These are phyloP conservation scores for Amyelois transitella DNA, from an alignment of 1,140 invertebrate genomes.

Conservation along the genomic window DNA sequence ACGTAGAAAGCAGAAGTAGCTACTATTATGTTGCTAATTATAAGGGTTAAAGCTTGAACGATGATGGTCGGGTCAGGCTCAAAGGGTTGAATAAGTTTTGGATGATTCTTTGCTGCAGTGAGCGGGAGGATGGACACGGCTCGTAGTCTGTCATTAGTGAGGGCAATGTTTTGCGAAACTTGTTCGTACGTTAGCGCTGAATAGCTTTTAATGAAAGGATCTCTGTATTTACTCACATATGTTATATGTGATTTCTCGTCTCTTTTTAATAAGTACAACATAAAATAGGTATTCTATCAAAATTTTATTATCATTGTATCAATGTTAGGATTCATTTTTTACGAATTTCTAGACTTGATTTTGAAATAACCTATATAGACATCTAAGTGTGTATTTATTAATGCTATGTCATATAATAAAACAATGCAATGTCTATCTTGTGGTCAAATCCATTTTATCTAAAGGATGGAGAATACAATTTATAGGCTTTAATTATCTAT, in stretches of 20 bases:
- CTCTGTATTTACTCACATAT: conserved; percentile 6
- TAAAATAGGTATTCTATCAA: too few relatives aligned
- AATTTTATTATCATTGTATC: too few relatives aligned
- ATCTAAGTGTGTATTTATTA: too few relatives aligned
- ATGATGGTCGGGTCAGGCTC: conserved; percentile 22
- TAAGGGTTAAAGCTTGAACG: conserved; percentile 38
- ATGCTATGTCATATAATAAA: too few relatives aligned
- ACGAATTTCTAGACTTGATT: too few relatives aligned
- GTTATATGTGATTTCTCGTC: background rate
- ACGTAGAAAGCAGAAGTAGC: conserved; percentile 23
- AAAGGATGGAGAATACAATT: too few relatives aligned
- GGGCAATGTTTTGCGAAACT: conserved; percentile 48
- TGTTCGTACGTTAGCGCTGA: conserved; percentile 27
- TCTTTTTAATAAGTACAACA: background rate
- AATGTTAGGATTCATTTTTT: too few relatives aligned
- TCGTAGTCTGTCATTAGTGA: conserved; percentile 45
- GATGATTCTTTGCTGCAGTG: conserved; percentile 41
- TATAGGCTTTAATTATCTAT: too few relatives aligned
- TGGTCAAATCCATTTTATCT: too few relatives aligned
- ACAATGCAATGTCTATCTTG: too few relatives aligned
- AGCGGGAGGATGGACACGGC: conserved; percentile 28
- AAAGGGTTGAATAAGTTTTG: conserved; percentile 50
- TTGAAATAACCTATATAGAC: too few relatives aligned
- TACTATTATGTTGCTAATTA: conserved; percentile 42
- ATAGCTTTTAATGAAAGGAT: conserved; percentile 46